Evolutionary conservation across 2,797 vertebrate species (phyloP).

Genomic region (Acropternis orthonyx): DNA sequence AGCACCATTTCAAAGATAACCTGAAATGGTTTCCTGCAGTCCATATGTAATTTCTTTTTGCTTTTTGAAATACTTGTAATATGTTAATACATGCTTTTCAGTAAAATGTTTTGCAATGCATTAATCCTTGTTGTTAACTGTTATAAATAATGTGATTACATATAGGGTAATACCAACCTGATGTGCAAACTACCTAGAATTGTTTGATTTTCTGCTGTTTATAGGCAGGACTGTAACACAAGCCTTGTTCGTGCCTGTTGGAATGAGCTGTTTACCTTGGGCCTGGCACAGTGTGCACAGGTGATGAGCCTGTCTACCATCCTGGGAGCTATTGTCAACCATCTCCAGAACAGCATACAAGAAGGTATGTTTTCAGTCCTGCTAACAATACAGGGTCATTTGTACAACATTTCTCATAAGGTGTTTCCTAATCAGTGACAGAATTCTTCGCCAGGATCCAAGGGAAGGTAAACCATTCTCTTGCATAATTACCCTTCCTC

Average conservation of each 20-base stretch:
- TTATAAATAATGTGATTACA: not conserved
- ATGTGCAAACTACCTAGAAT: not conserved
- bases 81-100: not conserved
- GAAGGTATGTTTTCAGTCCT: constrained; percentile 83
- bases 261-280: constrained; percentile 97
- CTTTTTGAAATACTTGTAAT: not conserved
- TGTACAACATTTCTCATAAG: not conserved
- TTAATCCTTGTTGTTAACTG: not conserved
- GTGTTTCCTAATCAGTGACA: not conserved
- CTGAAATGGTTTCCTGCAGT: not conserved
- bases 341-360: constrained; percentile 95
- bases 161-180: not conserved
- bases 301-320: constrained; percentile 98
- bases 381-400: not conserved
- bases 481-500: not conserved
- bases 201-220: constrained; percentile 5
- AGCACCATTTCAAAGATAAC: not conserved
- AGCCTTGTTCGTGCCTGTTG: constrained; percentile 95
- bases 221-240: constrained; percentile 95
- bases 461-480: not conserved
- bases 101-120: not conserved
- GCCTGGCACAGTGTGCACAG: constrained; percentile 94
- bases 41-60: not conserved
- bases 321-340: constrained; percentile 93
- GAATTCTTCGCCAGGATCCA: not conserved